Conservation (phyloP, 2,113 vertebrate genomes). For the Picathartes gymnocephalus region DNA sequence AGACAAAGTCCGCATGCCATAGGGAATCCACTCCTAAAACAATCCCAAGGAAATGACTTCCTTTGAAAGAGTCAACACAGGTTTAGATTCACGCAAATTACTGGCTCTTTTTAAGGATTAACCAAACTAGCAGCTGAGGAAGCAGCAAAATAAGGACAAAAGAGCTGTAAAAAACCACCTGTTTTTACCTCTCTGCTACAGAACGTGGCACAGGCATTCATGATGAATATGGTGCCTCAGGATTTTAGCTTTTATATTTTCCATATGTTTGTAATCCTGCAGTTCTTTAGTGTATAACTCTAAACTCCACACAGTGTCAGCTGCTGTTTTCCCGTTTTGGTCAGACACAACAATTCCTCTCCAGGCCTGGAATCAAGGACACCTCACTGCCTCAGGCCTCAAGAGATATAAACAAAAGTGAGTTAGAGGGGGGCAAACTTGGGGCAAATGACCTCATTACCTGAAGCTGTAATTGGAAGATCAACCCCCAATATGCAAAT, state of each 20-base stretch:
- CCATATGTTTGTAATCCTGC: neutral
- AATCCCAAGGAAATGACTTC: neutral
- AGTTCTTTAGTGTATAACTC: neutral
- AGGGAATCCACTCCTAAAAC: neutral
- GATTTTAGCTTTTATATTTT: neutral
- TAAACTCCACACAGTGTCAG: neutral
- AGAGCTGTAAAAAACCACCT: neutral
- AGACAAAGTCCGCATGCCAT: rapidly evolving
- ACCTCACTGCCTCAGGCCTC: neutral
- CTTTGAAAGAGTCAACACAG: neutral
- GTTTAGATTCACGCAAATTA: neutral
- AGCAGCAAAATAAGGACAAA: neutral
- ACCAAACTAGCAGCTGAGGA: neutral
- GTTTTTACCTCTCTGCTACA: neutral
- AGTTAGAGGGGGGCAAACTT: neutral
- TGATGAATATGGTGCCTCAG: neutral
- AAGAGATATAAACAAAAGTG: neutral
- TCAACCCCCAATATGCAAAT: neutral
- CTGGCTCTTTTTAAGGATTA: neutral
- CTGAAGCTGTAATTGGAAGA: neutral
- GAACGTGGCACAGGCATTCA: rapidly evolving
- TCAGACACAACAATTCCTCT: neutral
- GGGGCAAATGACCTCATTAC: neutral
- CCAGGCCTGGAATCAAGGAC: neutral
- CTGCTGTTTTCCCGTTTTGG: neutral